Percentiles rank a stretch among this genome's conserved stretches.
Conservation (phyloP, 2,888 invertebrate species). For the Hyalella azteca region DNA sequence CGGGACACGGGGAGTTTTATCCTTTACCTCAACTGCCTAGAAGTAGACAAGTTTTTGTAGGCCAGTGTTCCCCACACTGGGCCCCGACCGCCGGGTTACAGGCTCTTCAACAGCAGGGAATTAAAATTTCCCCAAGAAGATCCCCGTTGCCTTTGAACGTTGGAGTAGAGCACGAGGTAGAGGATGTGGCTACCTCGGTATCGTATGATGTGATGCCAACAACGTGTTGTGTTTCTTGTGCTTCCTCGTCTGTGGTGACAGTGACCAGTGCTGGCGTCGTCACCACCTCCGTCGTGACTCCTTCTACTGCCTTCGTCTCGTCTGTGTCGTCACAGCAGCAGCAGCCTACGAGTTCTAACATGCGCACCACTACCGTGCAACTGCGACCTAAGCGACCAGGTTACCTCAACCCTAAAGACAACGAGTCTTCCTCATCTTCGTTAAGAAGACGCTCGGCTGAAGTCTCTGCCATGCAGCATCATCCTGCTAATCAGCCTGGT, state of each 20-base stretch:
- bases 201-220: neutral
- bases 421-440: neutral
- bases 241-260: neutral
- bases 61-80: neutral
- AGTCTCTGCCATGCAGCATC: neutral
- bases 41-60: neutral
- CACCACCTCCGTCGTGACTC: conserved; percentile 4
- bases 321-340: neutral
- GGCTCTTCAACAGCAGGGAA: neutral
- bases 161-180: neutral
- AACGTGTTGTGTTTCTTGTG: neutral
- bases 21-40: neutral
- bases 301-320: neutral
- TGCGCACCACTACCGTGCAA: neutral
- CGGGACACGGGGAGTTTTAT: neutral
- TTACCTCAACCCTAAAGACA: neutral
- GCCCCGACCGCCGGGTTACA: neutral
- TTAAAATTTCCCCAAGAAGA: neutral
- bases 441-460: neutral
- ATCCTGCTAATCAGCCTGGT: conserved; percentile 19
- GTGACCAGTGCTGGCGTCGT: conserved; percentile 2
- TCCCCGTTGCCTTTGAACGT: neutral
- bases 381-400: conserved; percentile 3
- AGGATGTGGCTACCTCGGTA: neutral
- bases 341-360: neutral